Base-by-base conservation (phyloP, 2,113 vertebrate genomes). In the Megalops atlanticus region DNA sequence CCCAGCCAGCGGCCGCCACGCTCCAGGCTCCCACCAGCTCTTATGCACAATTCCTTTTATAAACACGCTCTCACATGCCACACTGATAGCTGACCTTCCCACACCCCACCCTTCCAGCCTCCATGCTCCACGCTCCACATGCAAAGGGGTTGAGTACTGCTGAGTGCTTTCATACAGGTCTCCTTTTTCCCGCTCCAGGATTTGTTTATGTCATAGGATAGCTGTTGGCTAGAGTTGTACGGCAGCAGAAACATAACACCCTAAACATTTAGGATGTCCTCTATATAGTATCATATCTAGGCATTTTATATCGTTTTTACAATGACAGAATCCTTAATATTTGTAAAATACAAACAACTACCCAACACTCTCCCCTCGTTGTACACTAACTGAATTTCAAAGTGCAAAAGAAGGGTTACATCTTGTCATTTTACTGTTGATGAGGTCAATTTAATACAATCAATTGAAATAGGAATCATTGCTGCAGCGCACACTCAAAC, bases 1-100 rank as follows among this genome's bases (percentile, higher is more conserved):
- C 39, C 27, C 64, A 31, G 31, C 10, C 35, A 39, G 71, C 78
- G 64, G 77, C 84, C 54, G 75, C 80, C 80, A 68, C 31, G 43
- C 71, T 40, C 40, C 35, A 16, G 11, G 74, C 27, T 47, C 27
- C 45, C 24, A 33, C 0, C 31, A 27, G 58, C 33, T 72, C 41
- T 45, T 45, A 14, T 74, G 4, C 64, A 12, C n/a, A 2, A 5
- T 58, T 58, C 45, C 24, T 76, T 79, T 78, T 33, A 79, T 69
- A 78, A 68, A 69, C 74, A 69, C 69, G 3, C 52, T 36, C 0
- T 68, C 68, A 33, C 38, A 43, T 45, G 40, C 18, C 72, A 75
- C 39, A 52, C 73, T 35, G 35, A n/a, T 33, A 45, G 21, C 78
- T 76, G 74, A 47, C 74, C n/a, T 47, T 76, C 40, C 31, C 74